Evolutionary conservation across 2,113 vertebrate species (phyloP), one percentile per base, ranked within the genome.

Genomic region (Leptobrachium ailaonicum): DNA sequence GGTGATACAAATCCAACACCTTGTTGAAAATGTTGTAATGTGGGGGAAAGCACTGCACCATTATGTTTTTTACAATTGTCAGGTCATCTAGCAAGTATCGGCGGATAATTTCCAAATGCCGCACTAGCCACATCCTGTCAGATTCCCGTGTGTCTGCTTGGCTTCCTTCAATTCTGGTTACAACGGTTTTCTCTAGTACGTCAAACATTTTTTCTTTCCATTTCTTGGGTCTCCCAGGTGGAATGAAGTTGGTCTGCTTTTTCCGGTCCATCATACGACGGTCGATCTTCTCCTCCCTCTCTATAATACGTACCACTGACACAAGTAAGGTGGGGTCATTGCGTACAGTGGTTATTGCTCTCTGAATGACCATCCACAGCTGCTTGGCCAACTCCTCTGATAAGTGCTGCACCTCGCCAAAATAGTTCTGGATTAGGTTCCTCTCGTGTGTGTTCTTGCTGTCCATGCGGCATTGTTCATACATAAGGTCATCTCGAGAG

Each of bases 51-150:
- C 97, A 95, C 42, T 99, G 96, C 67, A 93, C 96, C 95, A 98
- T 89, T 60, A 99, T 89, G 86, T 94, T 97, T 89, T 96, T 96
- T 53, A 96, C 94, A 10, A 99, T 89, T 0, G 94, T 80, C 13
- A 99, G 93, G 83, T 99, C 97, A 42, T 99, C 97, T 42, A 98
- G 87, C 63, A 99, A 94, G 0, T 98, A 98, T 82, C 95, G 96
- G 72, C 98, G 91, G 6, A 95, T 96, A 82, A 98, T 96, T 89
- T 99, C 98, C 9, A 99, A 88, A 44, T 98, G 95, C 13, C 97
- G 94, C 62, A 99, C 97, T 0, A 99, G 93, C 98, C 97, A 99
- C 98, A 99, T 99, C 85, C 97, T 97, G 88, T 99, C 97, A 0
- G 92, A 95, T 79, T 98, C 95, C 62, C 95, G 91, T 0, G 96